These are phyloP conservation scores for Anoplolepis gracilipes DNA, from an alignment of 1,140 invertebrate species.

Conservation along the genomic window DNA sequence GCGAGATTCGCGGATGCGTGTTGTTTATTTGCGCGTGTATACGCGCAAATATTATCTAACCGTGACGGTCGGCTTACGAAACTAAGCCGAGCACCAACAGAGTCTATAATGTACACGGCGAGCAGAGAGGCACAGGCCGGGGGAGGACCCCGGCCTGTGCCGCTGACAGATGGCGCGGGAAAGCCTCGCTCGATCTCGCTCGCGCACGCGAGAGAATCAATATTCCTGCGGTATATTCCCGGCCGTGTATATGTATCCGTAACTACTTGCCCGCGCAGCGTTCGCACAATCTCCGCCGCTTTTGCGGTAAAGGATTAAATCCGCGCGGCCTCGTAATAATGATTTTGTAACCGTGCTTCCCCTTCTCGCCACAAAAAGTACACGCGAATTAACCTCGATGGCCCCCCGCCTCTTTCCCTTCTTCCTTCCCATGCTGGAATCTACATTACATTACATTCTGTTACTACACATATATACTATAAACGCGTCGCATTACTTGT, in stretches of 20 bases:
- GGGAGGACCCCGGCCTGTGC: background rate
- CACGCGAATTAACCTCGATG: slow-evolving; percentile 53
- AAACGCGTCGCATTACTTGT: slow-evolving; percentile 4
- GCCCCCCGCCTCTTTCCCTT: background rate
- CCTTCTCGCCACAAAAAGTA: slow-evolving; percentile 54
- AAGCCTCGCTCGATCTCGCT: slow-evolving; percentile 19
- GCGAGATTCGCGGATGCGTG: background rate
- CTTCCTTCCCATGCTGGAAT: background rate
- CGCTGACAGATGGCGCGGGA: slow-evolving; percentile 70
- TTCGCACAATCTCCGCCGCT: slow-evolving; percentile 57
- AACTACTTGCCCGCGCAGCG: slow-evolving; percentile 21
- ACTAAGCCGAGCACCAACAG: slow-evolving; percentile 67
- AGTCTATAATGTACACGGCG: slow-evolving; percentile 48
- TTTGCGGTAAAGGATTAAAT: slow-evolving; percentile 59
- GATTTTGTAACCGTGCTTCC: slow-evolving; percentile 50
- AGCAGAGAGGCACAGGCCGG: background rate
- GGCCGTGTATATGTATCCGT: slow-evolving; percentile 21
- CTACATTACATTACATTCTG: slow-evolving; percentile 28
- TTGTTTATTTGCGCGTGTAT: slow-evolving; percentile 61
- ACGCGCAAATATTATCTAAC: slow-evolving; percentile 69
- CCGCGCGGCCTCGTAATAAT: slow-evolving; percentile 43
- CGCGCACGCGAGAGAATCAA: slow-evolving; percentile 62
- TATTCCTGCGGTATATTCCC: slow-evolving; percentile 61
- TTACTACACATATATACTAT: background rate
- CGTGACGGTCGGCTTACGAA: slow-evolving; percentile 63